Conservation (phyloP, 53 echinoderm and acorn worm species). For the Stichopus horrens region DNA sequence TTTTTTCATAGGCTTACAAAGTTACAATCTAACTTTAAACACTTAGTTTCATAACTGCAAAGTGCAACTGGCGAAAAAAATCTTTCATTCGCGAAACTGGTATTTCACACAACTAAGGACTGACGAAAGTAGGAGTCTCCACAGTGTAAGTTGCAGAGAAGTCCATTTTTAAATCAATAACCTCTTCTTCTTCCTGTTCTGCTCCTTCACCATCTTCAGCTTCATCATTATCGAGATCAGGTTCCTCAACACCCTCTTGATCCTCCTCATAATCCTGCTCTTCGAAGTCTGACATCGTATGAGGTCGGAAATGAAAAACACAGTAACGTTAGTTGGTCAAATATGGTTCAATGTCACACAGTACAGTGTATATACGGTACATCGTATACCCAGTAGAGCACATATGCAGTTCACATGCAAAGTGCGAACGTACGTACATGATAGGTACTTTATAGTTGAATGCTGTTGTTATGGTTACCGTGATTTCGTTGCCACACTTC, state of each 20-base stretch:
- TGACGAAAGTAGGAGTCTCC: too few relatives aligned
- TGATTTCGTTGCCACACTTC: background rate
- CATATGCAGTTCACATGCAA: too few relatives aligned
- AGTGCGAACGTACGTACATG: too few relatives aligned
- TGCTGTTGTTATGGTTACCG: constrained; percentile 9
- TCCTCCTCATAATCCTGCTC: constrained; percentile 98
- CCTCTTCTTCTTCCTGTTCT: constrained; percentile 96
- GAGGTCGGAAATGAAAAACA: background rate
- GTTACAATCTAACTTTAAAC: too few relatives aligned
- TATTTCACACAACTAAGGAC: too few relatives aligned
- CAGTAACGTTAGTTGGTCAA: background rate
- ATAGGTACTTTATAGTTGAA: background rate
- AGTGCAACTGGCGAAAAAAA: too few relatives aligned
- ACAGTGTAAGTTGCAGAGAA: too few relatives aligned
- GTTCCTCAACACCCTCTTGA: constrained; percentile 96
- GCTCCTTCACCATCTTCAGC: constrained; percentile 76
- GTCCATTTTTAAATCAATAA: constrained; percentile 3
- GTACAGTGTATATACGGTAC: background rate
- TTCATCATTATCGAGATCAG: constrained; percentile 83
- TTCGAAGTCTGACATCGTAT: constrained; percentile 81
- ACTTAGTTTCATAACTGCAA: too few relatives aligned
- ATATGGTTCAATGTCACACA: background rate
- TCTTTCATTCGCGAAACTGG: too few relatives aligned
- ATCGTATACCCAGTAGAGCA: background rate
- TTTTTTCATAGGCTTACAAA: too few relatives aligned